Conservation (phyloP, 2,888 invertebrate genomes). For the Melinopterus prodromus region DNA sequence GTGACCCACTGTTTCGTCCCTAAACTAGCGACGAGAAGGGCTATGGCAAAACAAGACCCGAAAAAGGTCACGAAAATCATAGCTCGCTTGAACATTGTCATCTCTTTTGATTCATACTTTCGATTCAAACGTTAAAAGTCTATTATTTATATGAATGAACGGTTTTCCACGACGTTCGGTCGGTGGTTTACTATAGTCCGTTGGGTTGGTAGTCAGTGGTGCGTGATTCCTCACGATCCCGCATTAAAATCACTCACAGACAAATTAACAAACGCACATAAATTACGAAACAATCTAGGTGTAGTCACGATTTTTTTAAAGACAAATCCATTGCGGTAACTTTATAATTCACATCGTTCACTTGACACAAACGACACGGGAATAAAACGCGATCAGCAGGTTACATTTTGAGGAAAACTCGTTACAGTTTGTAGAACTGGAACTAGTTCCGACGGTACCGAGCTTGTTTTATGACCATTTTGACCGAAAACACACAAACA, state of each 20-base stretch:
- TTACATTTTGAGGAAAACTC: constrained; percentile 4
- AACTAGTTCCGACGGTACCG: neutral
- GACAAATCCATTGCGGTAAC: neutral
- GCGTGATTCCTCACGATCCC: constrained; percentile 4
- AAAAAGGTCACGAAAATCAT: constrained; percentile 86
- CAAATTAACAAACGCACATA: neutral
- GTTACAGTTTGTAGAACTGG: neutral
- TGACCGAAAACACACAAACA: neutral
- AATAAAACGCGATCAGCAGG: neutral
- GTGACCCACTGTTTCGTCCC: constrained; percentile 87
- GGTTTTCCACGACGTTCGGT: neutral
- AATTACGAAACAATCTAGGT: neutral
- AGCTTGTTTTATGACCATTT: neutral
- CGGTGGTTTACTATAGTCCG: neutral
- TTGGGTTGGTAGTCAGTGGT: neutral
- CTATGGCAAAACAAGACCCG: constrained; percentile 79
- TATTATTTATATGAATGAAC: neutral
- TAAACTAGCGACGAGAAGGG: constrained; percentile 80
- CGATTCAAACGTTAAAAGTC: neutral
- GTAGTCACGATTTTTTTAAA: neutral
- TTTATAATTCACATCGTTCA: neutral
- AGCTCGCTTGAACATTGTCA: constrained; percentile 77
- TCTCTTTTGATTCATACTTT: constrained; percentile 48
- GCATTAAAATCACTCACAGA: neutral
- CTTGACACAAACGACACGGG: neutral